phyloP scores from a whole-genome alignment of 2,797 vertebrate genomes.

The Melanotaenia boesemani region DNA sequence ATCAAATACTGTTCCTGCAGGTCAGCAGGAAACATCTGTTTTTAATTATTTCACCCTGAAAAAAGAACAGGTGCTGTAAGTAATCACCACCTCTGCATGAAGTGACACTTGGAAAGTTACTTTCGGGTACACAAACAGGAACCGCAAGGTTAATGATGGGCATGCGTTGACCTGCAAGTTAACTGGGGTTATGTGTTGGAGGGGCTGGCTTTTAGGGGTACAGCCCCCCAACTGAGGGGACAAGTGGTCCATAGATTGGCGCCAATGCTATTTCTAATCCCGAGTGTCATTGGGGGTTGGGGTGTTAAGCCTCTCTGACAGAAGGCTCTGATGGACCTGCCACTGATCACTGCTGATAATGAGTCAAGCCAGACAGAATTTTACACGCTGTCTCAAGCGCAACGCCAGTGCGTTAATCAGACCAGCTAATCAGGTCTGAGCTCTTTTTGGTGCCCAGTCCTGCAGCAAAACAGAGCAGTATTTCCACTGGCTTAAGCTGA shows the following conservation, averaged over 20 bases:
- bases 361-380: slow-evolving; percentile 76
- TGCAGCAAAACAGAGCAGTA: slow-evolving; percentile 39
- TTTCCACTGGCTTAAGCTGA: slow-evolving; percentile 42
- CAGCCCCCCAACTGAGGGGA: slow-evolving; percentile 59
- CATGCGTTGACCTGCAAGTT: slow-evolving; percentile 52
- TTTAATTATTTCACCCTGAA: slow-evolving; percentile 45
- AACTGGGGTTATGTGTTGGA: slow-evolving; percentile 21
- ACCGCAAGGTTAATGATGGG: slow-evolving; percentile 48
- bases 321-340: slow-evolving; percentile 71
- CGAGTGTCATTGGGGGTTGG: slow-evolving; percentile 33
- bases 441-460: slow-evolving; percentile 51
- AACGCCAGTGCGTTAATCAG: slow-evolving; percentile 68
- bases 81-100: slow-evolving; percentile 54
- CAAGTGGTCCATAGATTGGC: slow-evolving; percentile 67
- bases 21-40: slow-evolving; percentile 63
- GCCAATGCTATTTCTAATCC: slow-evolving; percentile 74
- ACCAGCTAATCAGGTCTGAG: slow-evolving; percentile 80
- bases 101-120: slow-evolving; percentile 43
- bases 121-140: slow-evolving; percentile 48
- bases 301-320: slow-evolving; percentile 72
- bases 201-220: slow-evolving; percentile 30
- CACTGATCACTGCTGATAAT: slow-evolving; percentile 75
- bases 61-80: slow-evolving; percentile 35
- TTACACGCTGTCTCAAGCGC: slow-evolving; percentile 66
- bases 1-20: slow-evolving; percentile 48